Evolutionary conservation across 2,888 invertebrate species (phyloP).

Genomic region (Apocheima hispidaria): DNA sequence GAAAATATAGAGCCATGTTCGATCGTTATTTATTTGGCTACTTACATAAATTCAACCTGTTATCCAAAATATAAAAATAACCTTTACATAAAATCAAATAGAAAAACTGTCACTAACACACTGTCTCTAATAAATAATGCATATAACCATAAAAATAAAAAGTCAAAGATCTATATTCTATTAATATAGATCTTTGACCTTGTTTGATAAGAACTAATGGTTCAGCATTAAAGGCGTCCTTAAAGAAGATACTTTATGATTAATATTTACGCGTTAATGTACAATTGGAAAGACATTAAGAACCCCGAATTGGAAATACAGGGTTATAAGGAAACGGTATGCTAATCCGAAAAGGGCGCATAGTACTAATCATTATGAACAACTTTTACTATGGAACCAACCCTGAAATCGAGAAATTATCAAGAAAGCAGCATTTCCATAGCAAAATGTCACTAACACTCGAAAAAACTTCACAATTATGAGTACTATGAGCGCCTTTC

Average conservation of each 20-base stretch:
- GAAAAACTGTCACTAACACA: background rate
- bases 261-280: constrained; percentile 21
- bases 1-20: background rate
- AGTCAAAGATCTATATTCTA: too few species aligned
- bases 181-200: constrained; percentile 29
- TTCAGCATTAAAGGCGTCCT: constrained; percentile 14
- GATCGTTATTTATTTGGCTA: background rate
- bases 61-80: background rate
- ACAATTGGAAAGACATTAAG: constrained; percentile 16
- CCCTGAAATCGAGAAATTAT: too few species aligned
- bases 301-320: background rate
- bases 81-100: constrained; percentile 5
- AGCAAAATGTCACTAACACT: too few species aligned
- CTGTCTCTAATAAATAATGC: constrained; percentile 23
- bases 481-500: too few species aligned
- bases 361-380: too few species aligned
- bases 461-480: too few species aligned
- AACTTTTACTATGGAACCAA: too few species aligned
- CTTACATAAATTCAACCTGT: background rate
- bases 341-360: too few species aligned
- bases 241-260: constrained; percentile 18
- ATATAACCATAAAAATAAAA: constrained; percentile 21
- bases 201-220: constrained; percentile 27
- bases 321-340: background rate
- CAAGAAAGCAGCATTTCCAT: too few species aligned